phyloP scores from a whole-genome alignment of 30 jellyfish, hydroid and myxozoan species.

The Hydractinia echinata region DNA sequence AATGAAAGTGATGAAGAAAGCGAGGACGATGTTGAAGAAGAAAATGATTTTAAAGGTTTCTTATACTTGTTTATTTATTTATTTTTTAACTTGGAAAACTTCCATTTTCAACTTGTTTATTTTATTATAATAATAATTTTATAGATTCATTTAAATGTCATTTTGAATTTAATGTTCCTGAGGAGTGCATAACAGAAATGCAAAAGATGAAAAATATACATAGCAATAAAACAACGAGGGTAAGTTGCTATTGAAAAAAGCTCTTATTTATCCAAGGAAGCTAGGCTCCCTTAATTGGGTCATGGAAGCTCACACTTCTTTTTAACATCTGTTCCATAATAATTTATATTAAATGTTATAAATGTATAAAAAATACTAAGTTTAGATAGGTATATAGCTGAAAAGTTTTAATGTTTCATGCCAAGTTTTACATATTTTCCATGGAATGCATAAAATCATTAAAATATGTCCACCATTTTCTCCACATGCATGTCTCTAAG shows the following conservation, averaged over 20 bases:
- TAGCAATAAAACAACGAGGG: slow-evolving; percentile 7
- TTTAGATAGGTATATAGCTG: too few relatives aligned
- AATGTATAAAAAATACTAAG: too few relatives aligned
- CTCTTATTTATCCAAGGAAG: too few relatives aligned
- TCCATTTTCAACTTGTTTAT: not conserved
- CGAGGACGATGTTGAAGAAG: slow-evolving; percentile 3
- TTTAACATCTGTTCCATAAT: not conserved
- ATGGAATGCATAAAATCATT: too few relatives aligned
- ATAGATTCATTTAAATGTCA: slow-evolving; percentile 62
- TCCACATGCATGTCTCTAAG: too few relatives aligned
- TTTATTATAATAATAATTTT: not conserved
- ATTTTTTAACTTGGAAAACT: not conserved
- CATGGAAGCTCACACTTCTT: too few relatives aligned
- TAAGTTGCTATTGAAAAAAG: not conserved
- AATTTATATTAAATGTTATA: not conserved
- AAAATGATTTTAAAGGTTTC: not conserved
- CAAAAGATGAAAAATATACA: slow-evolving; percentile 18
- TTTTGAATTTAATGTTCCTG: slow-evolving; percentile 53
- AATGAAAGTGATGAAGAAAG: slow-evolving; percentile 16
- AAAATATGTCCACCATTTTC: too few relatives aligned
- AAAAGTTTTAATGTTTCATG: too few relatives aligned
- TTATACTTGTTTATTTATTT: not conserved
- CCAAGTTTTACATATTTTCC: too few relatives aligned
- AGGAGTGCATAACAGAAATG: slow-evolving; percentile 35
- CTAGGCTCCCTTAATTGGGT: too few relatives aligned